Evolutionary conservation across 2,797 vertebrate genomes (phyloP).

Genomic region (Acipenser ruthenus): DNA sequence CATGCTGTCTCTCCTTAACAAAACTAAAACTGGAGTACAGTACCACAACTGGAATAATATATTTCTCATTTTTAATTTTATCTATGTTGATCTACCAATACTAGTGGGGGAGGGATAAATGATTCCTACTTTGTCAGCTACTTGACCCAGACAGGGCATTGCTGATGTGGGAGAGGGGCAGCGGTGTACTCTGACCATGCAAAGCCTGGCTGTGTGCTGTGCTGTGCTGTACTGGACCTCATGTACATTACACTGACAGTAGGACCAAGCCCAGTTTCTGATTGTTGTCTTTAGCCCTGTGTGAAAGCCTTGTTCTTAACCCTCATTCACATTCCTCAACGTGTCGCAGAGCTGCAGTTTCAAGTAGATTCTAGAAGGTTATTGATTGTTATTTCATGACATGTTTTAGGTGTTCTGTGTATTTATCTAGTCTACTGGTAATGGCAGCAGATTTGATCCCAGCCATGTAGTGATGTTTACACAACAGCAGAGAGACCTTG

Average conservation of each 20-base stretch:
- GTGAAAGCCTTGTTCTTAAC: constrained; percentile 6
- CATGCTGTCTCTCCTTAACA: neutral
- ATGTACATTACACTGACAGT: constrained; percentile 12
- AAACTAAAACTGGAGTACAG: neutral
- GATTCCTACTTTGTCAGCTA: neutral
- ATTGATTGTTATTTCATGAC: constrained; percentile 22
- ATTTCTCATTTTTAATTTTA: neutral
- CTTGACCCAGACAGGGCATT: neutral
- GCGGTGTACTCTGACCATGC: neutral
- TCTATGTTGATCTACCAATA: neutral
- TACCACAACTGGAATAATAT: constrained; percentile 10
- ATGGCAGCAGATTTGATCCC: neutral
- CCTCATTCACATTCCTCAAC: constrained; percentile 19
- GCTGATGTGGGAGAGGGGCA: neutral
- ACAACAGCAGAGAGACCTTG: neutral
- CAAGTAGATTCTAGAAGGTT: constrained; percentile 33
- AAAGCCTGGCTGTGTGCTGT: constrained; percentile 26
- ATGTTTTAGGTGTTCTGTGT: constrained; percentile 40
- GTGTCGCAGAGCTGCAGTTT: constrained; percentile 8
- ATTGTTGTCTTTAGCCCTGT: constrained; percentile 21
- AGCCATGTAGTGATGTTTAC: neutral
- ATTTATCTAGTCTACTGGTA: neutral
- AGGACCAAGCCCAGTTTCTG: too few relatives aligned
- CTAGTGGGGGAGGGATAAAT: neutral
- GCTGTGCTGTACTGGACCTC: constrained; percentile 24